Evolutionary conservation across 2,888 invertebrate species (phyloP), one percentile per base, ranked within the genome.

Genomic region (Amblyjoppa fuscipennis): DNA sequence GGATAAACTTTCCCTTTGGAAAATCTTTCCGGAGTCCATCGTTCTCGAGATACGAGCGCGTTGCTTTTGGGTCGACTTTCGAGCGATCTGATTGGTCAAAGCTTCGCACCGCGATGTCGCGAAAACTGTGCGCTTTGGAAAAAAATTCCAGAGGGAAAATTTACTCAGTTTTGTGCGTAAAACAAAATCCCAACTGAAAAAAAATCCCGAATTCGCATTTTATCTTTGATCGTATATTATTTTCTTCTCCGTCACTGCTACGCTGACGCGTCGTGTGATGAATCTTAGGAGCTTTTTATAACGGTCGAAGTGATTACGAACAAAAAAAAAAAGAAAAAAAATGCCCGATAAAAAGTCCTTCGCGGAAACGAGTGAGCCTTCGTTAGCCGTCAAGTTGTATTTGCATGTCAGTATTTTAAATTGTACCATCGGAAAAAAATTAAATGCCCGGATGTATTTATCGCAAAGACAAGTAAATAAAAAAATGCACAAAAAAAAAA

Each of bases 221-320:
- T 31, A 64, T 31, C 51, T 16, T 64, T 51, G 20, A 25, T 68
- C 51, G 76, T 53, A 53, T 41, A 56, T 68, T 41, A 28, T 66
- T 77, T 77, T 77, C 53, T 68, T 77, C 53, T 77, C 76, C 68
- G 41, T 77, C 68, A 38, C 9, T 68, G 66, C 53, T 77, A 5
- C 16, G 38, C 38, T n/a, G 34, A 71, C 61, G 66, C 25, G 61
- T 76, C 71, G 75, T 74, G 20, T 49, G 49, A 31, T 49, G 38
- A 71, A 75, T 71, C n/a, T 56, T 53, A 81, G 56, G 85, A 87
- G 87, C 75, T 87, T 61, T 61, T 75, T 88, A 85, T 88, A 87
- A 89, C 87, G 59, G 56, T 51, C 51, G 28, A 56, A 49, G 61
- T 73, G 70, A 45, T 56, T 16, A 66, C 34, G 51, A 68, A 16